Evolutionary conservation across 2,113 vertebrate genomes (phyloP), one percentile per base, ranked within the genome.

Genomic region (Neodon shergylaensis): DNA sequence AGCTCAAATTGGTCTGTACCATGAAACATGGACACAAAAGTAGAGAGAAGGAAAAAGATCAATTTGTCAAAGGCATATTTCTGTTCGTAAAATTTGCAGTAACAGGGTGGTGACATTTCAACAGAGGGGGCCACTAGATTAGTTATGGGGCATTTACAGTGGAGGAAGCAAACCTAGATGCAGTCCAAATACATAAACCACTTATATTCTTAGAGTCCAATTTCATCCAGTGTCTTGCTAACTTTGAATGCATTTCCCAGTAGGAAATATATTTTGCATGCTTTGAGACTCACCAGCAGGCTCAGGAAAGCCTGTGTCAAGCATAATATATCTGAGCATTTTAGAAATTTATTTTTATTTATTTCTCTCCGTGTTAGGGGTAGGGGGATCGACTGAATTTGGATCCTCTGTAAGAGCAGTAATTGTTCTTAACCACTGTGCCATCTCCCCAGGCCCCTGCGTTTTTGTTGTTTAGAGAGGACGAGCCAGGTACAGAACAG

Each of bases 191-290:
- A 63, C 82, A 87, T 66, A 83, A 96, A 92, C 39, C 10, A 4
- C 31, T 96, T 92, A 81, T 36, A 39, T 96, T 93, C 90, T 95
- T 94, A 63, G 65, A 93, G 66, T 84, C 79, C 79, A 86, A 33
- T 92, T 88, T 90, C 87, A 84, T 54, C 28, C 74, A 21, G 3
- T 58, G 54, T 89, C 88, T 93, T 90, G 19, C 21, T 84, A 79
- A 93, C 87, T 91, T 39, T 16, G 86, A 90, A 91, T 89, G 24
- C 54, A 86, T 96, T 92, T 91, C 47, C 86, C 61, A 12, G 5
- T 95, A 91, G 74, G 19, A 95, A 90, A 76, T 93, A 28, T 82
- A 58, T 92, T 90, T 89, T 91, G 49, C 70, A 26, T 93, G 47
- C 87, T 96, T 86, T 88, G 1, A 68, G 12, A 13, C 47, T 93